phyloP scores from a whole-genome alignment of 2,113 vertebrate genomes.

The Pan paniscus region DNA sequence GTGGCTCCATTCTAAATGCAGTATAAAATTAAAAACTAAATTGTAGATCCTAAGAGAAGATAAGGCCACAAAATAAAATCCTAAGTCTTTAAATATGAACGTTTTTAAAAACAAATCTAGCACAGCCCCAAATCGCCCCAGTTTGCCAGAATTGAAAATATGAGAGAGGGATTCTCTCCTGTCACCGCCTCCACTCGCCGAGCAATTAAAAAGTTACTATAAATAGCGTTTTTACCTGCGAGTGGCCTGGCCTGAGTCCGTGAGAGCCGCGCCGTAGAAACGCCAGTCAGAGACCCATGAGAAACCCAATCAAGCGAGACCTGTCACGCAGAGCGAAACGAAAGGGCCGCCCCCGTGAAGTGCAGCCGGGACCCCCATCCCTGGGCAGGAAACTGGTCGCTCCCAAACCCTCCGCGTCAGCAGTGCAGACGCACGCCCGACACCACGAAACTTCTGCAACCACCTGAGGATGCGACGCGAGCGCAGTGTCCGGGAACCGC shows the following conservation, averaged over 20 bases:
- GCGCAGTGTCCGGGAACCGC: rapidly evolving
- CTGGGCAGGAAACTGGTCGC: not conserved
- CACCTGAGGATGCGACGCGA: not conserved
- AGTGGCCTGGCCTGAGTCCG: not conserved
- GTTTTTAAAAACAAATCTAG: not conserved
- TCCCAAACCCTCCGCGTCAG: too few relatives aligned
- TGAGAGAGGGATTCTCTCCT: not conserved
- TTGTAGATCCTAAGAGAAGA: not conserved
- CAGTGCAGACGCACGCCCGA: rapidly evolving
- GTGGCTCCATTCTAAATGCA: not conserved
- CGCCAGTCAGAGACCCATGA: rapidly evolving
- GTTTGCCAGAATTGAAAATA: not conserved
- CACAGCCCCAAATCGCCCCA: not conserved
- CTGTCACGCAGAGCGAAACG: rapidly evolving
- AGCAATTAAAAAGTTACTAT: not conserved
- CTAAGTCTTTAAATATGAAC: not conserved
- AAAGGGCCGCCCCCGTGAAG: not conserved
- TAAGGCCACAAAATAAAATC: not conserved
- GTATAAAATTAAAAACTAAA: not conserved
- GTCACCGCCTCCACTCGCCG: not conserved
- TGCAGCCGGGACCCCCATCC: rapidly evolving
- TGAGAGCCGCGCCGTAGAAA: rapidly evolving
- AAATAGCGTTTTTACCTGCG: not conserved
- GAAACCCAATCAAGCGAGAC: rapidly evolving
- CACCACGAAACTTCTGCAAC: not conserved